phyloP scores from a whole-genome alignment of 2,113 vertebrate species.

The Silurus meridionalis region DNA sequence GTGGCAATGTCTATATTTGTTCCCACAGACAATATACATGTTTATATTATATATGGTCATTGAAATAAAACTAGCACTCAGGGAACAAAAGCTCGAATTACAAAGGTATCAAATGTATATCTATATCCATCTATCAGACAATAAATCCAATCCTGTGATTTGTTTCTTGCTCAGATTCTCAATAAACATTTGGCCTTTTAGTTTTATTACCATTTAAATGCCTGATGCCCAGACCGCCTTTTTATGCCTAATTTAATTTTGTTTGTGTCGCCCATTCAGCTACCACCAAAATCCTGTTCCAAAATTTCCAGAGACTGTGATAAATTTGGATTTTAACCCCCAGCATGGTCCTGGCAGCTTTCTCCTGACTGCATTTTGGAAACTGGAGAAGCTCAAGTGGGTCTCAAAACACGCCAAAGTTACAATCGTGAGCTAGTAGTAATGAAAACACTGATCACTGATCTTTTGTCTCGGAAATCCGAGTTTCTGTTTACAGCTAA shows the following conservation, averaged over 20 bases:
- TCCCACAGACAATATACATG: background rate
- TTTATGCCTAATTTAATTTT: conserved; percentile 10
- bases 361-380: background rate
- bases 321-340: conserved; percentile 32
- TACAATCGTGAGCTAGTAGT: background rate
- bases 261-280: background rate
- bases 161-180: background rate
- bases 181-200: background rate
- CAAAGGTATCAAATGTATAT: background rate
- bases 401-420: conserved; percentile 5
- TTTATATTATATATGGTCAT: background rate
- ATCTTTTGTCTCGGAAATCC: background rate
- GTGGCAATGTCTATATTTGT: background rate
- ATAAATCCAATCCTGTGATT: background rate
- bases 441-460: background rate
- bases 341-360: conserved; percentile 26
- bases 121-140: background rate
- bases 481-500: background rate
- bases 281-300: conserved; percentile 12
- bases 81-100: background rate
- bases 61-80: no score
- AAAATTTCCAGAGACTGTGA: conserved; percentile 24
- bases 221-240: background rate
- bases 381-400: conserved; percentile 4
- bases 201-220: background rate